Conservation (phyloP, 2,113 vertebrate genomes). For the Sinocyclocheilus rhinocerous region DNA sequence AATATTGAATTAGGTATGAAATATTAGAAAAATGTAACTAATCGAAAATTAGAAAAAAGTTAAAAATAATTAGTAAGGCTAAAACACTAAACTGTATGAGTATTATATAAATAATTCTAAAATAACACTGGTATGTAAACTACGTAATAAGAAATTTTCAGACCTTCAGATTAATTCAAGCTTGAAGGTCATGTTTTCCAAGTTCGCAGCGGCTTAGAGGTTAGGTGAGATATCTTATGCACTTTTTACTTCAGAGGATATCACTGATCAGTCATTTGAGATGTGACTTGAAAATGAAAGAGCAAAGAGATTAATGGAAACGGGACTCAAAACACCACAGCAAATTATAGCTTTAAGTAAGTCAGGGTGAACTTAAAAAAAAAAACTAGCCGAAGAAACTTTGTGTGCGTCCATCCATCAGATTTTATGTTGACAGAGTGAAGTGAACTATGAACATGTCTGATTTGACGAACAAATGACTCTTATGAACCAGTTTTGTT, state of each 20-base stretch:
- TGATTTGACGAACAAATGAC: too few relatives aligned
- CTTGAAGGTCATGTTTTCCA: background rate
- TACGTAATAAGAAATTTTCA: background rate
- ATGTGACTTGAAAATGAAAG: background rate
- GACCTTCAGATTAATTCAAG: background rate
- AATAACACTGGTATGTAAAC: background rate
- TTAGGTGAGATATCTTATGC: background rate
- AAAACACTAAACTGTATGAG: background rate
- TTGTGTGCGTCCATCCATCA: too few relatives aligned
- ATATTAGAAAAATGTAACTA: too few relatives aligned
- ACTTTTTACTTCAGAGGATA: background rate
- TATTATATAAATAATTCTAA: background rate
- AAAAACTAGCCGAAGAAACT: too few relatives aligned
- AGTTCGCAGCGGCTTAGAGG: background rate
- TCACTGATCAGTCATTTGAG: background rate
- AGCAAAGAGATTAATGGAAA: background rate
- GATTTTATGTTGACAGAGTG: too few relatives aligned
- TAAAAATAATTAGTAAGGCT: background rate
- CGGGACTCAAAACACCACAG: background rate
- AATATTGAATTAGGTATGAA: background rate
- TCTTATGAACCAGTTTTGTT: background rate
- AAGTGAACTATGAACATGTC: too few relatives aligned
- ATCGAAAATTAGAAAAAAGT: background rate
- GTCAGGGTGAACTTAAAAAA: too few relatives aligned
- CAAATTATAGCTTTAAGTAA: too few relatives aligned